Evolutionary conservation across 2,113 vertebrate genomes (phyloP).

Genomic region (Chlamydotis undulata): DNA sequence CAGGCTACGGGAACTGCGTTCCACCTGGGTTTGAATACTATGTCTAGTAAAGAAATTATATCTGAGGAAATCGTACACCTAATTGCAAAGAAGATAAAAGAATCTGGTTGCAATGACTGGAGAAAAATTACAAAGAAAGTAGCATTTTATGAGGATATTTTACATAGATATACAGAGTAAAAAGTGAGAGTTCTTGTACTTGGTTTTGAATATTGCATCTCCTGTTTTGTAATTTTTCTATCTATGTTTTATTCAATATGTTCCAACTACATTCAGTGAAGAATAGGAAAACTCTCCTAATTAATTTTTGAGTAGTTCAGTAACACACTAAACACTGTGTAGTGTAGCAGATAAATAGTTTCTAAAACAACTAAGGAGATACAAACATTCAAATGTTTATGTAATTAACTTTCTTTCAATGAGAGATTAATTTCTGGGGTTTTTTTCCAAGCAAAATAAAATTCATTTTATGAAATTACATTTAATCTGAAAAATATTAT

Average conservation of each 20-base stretch:
- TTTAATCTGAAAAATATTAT: background rate
- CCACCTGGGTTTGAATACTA: background rate
- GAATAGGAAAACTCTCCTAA: background rate
- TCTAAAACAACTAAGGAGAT: background rate
- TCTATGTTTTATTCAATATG: background rate
- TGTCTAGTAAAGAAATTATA: background rate
- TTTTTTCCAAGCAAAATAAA: background rate
- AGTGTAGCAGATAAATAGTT: background rate
- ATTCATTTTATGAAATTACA: background rate
- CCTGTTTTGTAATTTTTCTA: background rate
- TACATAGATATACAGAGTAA: background rate
- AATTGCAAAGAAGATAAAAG: background rate
- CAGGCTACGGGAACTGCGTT: background rate
- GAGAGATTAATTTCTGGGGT: background rate
- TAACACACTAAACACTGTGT: background rate
- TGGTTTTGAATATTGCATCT: background rate
- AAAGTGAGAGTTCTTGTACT: background rate
- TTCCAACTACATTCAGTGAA: background rate
- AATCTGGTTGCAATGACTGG: background rate
- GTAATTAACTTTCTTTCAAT: background rate
- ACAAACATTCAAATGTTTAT: background rate
- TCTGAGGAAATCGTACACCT: background rate
- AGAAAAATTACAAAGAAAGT: background rate
- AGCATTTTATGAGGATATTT: background rate
- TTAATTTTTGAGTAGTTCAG: background rate